phyloP scores from a whole-genome alignment of 2,888 invertebrate genomes.

The Tolmerus cingulatus region DNA sequence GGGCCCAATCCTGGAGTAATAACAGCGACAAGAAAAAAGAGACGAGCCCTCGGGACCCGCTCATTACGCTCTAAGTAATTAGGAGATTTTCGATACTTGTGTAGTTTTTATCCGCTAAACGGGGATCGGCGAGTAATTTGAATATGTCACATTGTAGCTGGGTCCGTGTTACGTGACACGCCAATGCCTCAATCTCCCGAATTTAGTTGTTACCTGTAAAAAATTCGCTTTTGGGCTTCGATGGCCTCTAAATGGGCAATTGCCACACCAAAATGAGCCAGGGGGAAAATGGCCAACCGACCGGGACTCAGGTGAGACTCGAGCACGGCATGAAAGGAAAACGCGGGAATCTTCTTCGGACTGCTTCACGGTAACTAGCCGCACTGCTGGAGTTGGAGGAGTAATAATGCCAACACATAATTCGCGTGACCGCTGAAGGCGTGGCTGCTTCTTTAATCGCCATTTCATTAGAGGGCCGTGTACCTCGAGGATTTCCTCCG shows the following conservation, averaged over 20 bases:
- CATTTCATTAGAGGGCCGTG: constrained; percentile 40
- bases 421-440: constrained; percentile 52
- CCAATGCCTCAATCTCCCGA: constrained; percentile 6
- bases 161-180: constrained; percentile 16
- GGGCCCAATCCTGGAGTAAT: background rate
- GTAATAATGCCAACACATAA: constrained; percentile 50
- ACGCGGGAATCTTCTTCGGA: constrained; percentile 14
- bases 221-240: constrained; percentile 9
- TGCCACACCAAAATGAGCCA: constrained; percentile 15
- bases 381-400: constrained; percentile 48
- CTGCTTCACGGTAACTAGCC: constrained; percentile 46
- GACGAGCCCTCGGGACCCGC: background rate
- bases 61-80: background rate
- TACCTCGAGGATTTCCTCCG: constrained; percentile 22
- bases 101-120: background rate
- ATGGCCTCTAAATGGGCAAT: constrained; percentile 39
- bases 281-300: background rate
- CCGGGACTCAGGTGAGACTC: background rate
- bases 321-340: background rate
- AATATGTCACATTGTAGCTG: constrained; percentile 16
- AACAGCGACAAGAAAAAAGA: background rate
- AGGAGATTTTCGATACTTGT: constrained; percentile 5
- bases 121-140: constrained; percentile 15
- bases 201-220: constrained; percentile 26
- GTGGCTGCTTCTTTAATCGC: constrained; percentile 50